These are phyloP conservation scores for Epinephelus cyanopodus DNA, from an alignment of 2,113 vertebrate species.

Conservation along the genomic window DNA sequence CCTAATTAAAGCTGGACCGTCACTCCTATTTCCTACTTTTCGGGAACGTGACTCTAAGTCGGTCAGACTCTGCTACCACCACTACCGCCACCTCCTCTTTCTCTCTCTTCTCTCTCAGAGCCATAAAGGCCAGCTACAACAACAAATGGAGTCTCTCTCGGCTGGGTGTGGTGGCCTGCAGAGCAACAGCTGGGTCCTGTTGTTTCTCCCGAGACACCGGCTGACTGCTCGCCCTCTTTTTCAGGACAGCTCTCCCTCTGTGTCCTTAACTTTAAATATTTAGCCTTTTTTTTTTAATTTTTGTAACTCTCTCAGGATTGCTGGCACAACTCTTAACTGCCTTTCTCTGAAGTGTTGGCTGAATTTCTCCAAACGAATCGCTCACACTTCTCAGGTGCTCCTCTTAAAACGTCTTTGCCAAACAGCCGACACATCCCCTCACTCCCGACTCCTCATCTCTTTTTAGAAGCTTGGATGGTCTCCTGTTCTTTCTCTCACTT, in stretches of 20 bases:
- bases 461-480: conserved; percentile 10
- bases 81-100: conserved; percentile 23
- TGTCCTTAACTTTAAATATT: conserved; percentile 31
- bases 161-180: conserved; percentile 80
- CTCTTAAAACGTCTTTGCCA: not conserved
- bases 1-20: not conserved
- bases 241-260: conserved; percentile 39
- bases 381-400: not conserved
- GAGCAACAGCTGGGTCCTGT: conserved; percentile 84
- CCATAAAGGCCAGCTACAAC: conserved; percentile 78
- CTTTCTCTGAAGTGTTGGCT: conserved; percentile 11
- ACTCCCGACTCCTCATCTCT: conserved; percentile 5
- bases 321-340: not conserved
- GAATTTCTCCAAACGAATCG: not conserved
- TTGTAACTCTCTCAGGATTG: conserved; percentile 1
- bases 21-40: conserved; percentile 25
- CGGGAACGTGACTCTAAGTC: conserved; percentile 10
- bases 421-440: conserved; percentile 6
- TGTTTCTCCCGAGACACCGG: conserved; percentile 71
- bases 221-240: conserved; percentile 48
- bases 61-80: conserved; percentile 19
- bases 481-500: conserved; percentile 31
- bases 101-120: conserved; percentile 40
- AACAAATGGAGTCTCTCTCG: conserved; percentile 76
- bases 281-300: not conserved